Evolutionary conservation across 2,113 vertebrate species (phyloP), one percentile per base, ranked within the genome.

Genomic region (Meleagris gallopavo): DNA sequence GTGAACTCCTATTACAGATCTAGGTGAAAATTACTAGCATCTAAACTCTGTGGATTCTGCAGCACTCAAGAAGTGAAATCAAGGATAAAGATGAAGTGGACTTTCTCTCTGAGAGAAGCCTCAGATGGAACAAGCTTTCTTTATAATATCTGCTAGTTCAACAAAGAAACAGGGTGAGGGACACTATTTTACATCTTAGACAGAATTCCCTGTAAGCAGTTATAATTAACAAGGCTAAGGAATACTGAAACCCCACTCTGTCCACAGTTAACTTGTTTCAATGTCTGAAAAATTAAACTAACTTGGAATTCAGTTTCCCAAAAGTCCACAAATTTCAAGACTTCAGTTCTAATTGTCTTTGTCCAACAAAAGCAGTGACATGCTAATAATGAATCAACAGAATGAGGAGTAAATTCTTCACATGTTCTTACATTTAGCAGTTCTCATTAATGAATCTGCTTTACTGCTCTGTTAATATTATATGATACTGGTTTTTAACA

Each of bases 11-110:
- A 72, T 92, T 69, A 48, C 27, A 90, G 32, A 83, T 13, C 38
- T 71, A 90, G 38, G 32, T 78, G 64, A 86, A 34, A 86, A 81
- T 71, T 78, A 92, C 73, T n/a, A 58, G 16, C 40, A 64, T 71
- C 86, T 83, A 90, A 61, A 74, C 74, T 41, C 50, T 0, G 0
- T 30, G 8, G 38, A 67, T 64, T 84, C 84, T 82, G 52, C 54
- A 91, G 92, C 54, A 57, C 24, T 25, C 18, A 27, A 88, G 75
- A 86, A 88, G 83, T 91, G 82, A 96, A 25, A 77, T 30, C 36
- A 93, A 34, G 57, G 24, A 38, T 88, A 64, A 83, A 95, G 94
- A 95, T 76, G 45, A 93, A 90, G 70, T 38, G 55, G 18, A 62
- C 75, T 76, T 84, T 89, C 87, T 5, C 24, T 72, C 25, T 75